phyloP scores from a whole-genome alignment of 2,888 invertebrate species.

The Dromius quadrimaculatus region DNA sequence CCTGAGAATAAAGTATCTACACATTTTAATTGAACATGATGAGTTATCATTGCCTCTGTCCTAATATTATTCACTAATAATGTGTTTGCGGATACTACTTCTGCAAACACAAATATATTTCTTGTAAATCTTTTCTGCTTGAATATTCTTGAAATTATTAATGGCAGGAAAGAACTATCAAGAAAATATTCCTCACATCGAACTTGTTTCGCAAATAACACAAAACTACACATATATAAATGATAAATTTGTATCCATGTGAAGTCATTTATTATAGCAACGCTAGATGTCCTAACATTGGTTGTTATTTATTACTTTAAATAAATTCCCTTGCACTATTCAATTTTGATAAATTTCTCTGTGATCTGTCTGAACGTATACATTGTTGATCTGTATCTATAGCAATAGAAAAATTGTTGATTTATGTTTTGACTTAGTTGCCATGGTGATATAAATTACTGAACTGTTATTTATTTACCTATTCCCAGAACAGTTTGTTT shows the following conservation, averaged over 20 bases:
- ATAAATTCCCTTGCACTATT: constrained; percentile 35
- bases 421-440: constrained; percentile 18
- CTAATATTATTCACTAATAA: no score
- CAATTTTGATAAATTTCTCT: constrained; percentile 40
- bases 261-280: constrained; percentile 22
- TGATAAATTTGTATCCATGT: constrained; percentile 31
- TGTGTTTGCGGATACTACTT: no score
- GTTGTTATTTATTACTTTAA: constrained; percentile 24
- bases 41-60: no score
- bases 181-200: constrained; percentile 16
- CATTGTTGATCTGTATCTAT: constrained; percentile 35
- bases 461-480: constrained; percentile 13
- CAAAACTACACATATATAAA: constrained; percentile 8
- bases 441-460: constrained; percentile 26
- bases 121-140: no score
- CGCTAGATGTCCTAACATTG: constrained; percentile 30
- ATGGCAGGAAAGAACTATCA: constrained; percentile 28
- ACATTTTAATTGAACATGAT: no score
- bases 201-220: constrained; percentile 27
- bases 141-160: no score
- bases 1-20: no score
- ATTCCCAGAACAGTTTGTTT: constrained; percentile 10
- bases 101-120: no score
- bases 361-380: constrained; percentile 21
- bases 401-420: constrained; percentile 18